Evolutionary conservation across 2,888 invertebrate species (phyloP).

Genomic region (Gortyna flavago): DNA sequence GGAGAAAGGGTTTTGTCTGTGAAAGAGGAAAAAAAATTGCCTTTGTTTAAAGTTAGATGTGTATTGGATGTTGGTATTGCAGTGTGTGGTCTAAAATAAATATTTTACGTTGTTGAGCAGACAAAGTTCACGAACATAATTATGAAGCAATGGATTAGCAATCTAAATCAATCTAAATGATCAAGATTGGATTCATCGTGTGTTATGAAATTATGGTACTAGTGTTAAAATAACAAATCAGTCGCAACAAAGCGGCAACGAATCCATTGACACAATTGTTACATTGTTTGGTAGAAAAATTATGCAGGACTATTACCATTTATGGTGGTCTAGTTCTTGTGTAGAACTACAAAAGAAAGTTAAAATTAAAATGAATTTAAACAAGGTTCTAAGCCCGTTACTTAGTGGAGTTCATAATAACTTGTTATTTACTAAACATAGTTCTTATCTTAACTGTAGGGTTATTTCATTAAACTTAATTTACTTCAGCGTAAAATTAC

Average conservation of each 20-base stretch:
- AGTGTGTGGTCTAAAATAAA: neutral
- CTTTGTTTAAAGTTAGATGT: slow-evolving; percentile 20
- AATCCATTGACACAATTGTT: too few relatives aligned
- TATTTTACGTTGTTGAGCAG: neutral
- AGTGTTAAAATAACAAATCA: too few relatives aligned
- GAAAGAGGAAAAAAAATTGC: neutral
- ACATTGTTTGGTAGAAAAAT: too few relatives aligned
- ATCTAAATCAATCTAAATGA: too few relatives aligned
- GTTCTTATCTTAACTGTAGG: neutral
- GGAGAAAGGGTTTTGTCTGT: slow-evolving; percentile 38
- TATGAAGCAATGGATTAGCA: too few relatives aligned
- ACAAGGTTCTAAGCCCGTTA: neutral
- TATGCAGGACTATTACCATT: too few relatives aligned
- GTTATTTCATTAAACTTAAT: neutral
- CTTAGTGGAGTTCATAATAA: neutral
- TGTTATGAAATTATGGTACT: too few relatives aligned
- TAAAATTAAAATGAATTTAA: neutral
- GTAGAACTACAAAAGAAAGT: too few relatives aligned
- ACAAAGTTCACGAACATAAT: too few relatives aligned
- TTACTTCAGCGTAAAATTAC: neutral
- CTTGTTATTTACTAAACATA: neutral
- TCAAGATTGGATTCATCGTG: too few relatives aligned
- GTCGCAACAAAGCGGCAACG: too few relatives aligned
- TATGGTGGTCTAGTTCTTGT: too few relatives aligned
- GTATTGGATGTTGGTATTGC: neutral